These are phyloP conservation scores for Sinosuthora webbiana DNA, from an alignment of 2,113 vertebrate genomes.

Conservation along the genomic window DNA sequence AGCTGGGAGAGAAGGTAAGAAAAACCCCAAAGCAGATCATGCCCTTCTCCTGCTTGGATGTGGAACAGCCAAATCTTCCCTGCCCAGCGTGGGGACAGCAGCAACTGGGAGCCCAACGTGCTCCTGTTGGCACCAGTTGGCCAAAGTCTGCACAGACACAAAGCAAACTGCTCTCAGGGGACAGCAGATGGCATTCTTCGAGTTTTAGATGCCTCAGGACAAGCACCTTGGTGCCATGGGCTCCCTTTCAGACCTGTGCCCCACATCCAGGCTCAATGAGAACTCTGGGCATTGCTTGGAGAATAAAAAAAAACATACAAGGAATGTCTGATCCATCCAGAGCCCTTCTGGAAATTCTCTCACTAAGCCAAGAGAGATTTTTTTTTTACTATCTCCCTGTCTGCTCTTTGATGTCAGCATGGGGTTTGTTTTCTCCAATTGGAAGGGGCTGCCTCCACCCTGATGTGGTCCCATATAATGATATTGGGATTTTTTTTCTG, in stretches of 20 bases:
- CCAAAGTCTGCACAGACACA: not conserved
- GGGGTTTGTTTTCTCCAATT: not conserved
- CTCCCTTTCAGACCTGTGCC: not conserved
- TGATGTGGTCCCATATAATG: not conserved
- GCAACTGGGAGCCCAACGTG: not conserved
- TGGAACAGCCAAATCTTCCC: not conserved
- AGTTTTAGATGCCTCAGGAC: not conserved
- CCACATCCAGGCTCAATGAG: not conserved
- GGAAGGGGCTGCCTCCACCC: not conserved
- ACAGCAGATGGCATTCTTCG: not conserved
- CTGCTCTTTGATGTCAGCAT: not conserved
- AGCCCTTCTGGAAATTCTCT: not conserved
- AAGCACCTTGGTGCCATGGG: not conserved
- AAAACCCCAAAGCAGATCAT: not conserved
- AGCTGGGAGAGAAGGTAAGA: not conserved
- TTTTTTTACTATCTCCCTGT: not conserved
- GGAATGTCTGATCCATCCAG: not conserved
- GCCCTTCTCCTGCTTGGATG: not conserved
- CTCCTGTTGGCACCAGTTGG: not conserved
- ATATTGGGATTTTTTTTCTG: not conserved
- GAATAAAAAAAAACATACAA: not conserved
- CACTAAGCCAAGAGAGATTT: not conserved
- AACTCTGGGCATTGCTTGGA: not conserved
- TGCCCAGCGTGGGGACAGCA: accelerated
- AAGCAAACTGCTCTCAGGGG: not conserved